Evolutionary conservation across 1,140 invertebrate species (phyloP).

Genomic region (Musca vetustissima): DNA sequence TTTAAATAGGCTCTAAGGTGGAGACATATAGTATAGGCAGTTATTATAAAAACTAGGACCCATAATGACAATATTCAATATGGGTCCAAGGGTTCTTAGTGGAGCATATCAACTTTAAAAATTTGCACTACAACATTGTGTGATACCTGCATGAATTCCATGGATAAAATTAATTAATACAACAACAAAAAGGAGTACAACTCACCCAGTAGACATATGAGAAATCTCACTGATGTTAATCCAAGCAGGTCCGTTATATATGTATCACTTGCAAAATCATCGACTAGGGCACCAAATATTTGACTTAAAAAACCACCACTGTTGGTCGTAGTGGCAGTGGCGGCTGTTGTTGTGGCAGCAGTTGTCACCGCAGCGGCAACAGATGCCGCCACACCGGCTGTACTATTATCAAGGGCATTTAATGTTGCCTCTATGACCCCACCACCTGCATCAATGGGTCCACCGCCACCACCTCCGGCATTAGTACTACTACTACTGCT

Average conservation of each 20-base stretch:
- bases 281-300: conserved; percentile 40
- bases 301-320: conserved; percentile 39
- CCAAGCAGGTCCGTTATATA: conserved; percentile 61
- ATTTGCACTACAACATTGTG: too few species aligned
- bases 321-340: background rate
- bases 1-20: too few species aligned
- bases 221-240: conserved; percentile 62
- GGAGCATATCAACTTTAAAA: too few species aligned
- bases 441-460: too few species aligned
- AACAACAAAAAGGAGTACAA: too few species aligned
- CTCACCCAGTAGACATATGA: conserved; percentile 64
- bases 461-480: conserved; percentile 5
- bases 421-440: background rate
- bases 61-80: too few species aligned
- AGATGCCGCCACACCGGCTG: conserved; percentile 30
- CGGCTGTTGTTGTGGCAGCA: background rate
- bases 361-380: conserved; percentile 34
- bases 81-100: too few species aligned
- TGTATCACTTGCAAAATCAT: conserved; percentile 58
- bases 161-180: too few species aligned
- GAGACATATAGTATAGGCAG: too few species aligned
- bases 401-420: background rate
- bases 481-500: background rate
- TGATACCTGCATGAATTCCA: too few species aligned
- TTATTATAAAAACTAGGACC: too few species aligned